A percentile compares a stretch with the other conserved stretches of the same genome.
Conservation (phyloP, 2,888 invertebrate genomes). For the Empis livida region DNA sequence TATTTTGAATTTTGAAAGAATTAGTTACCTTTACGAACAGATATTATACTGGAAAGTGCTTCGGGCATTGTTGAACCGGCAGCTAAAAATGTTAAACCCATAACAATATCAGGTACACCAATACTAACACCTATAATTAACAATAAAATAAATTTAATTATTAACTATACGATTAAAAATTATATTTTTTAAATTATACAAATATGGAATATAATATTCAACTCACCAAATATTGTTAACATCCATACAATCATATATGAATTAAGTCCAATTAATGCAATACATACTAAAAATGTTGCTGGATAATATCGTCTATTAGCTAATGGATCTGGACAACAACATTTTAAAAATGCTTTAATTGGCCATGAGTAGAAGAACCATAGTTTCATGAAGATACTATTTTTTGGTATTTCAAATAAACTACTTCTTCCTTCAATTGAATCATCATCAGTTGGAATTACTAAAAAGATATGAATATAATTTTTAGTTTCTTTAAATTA, state of each 20-base stretch:
- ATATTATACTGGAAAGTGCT: constrained; percentile 66
- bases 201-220: neutral
- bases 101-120: constrained; percentile 71
- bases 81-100: constrained; percentile 84
- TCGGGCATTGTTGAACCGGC: constrained; percentile 84
- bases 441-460: constrained; percentile 21
- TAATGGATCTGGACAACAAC: constrained; percentile 59
- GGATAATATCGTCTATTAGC: constrained; percentile 52
- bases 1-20: neutral
- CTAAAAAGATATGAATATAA: constrained; percentile 13
- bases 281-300: constrained; percentile 71
- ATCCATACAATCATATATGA: constrained; percentile 89
- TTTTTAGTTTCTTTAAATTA: too few relatives aligned
- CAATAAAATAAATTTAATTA: neutral
- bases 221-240: constrained; percentile 69
- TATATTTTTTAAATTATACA: too few relatives aligned
- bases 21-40: constrained; percentile 63
- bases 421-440: constrained; percentile 20
- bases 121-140: constrained; percentile 50
- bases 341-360: constrained; percentile 46
- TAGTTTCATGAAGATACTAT: constrained; percentile 17
- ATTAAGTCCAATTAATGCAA: constrained; percentile 71
- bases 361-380: constrained; percentile 67
- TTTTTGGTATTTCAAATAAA: constrained; percentile 37
- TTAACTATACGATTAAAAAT: too few relatives aligned